Evolutionary conservation across 1,140 invertebrate genomes (phyloP).

Genomic region (Cydia amplana): DNA sequence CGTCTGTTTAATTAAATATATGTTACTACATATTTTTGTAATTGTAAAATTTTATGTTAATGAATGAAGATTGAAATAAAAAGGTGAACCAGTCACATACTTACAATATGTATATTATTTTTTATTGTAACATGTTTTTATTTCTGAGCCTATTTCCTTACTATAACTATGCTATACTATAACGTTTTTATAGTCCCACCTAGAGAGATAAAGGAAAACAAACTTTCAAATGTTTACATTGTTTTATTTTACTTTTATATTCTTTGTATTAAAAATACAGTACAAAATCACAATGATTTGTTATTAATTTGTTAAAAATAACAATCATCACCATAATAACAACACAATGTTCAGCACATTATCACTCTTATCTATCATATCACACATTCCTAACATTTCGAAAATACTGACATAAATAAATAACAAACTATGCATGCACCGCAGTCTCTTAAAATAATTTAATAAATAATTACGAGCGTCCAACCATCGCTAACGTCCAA

Average conservation of each 20-base stretch:
- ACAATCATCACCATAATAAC: constrained; percentile 51
- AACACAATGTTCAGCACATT: constrained; percentile 55
- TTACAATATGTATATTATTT: no score
- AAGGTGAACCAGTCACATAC: no score
- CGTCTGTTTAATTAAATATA: no score
- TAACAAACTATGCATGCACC: constrained; percentile 74
- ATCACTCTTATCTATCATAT: constrained; percentile 47
- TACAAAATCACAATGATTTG: constrained; percentile 67
- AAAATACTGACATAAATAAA: constrained; percentile 78
- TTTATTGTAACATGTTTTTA: no score
- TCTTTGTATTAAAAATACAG: constrained; percentile 57
- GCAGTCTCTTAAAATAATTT: constrained; percentile 73
- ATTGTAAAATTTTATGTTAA: no score
- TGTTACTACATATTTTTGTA: no score
- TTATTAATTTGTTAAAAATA: constrained; percentile 58
- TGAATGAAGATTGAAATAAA: no score
- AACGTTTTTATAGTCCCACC: background rate
- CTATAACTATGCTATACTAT: no score
- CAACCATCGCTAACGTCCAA: constrained; percentile 54
- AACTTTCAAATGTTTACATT: constrained; percentile 48
- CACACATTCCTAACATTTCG: constrained; percentile 51
- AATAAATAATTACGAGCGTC: constrained; percentile 69
- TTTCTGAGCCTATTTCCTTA: background rate
- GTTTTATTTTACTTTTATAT: constrained; percentile 47
- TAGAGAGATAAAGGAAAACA: constrained; percentile 35